Evolutionary conservation across 2,113 vertebrate genomes (phyloP).

Genomic region (Larimichthys polyactis): DNA sequence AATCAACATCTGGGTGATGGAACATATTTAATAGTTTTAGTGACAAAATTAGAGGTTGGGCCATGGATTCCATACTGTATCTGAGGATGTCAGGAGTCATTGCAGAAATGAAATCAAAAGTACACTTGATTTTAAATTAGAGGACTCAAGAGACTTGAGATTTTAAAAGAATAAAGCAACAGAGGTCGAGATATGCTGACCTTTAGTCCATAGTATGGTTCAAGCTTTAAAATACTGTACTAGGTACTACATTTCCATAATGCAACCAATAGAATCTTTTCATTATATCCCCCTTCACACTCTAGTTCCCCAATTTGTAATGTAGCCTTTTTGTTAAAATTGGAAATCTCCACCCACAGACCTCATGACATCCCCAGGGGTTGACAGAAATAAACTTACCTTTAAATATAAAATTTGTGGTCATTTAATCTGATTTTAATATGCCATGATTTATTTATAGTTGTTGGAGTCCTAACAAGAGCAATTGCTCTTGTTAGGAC

Average conservation of each 20-base stretch:
- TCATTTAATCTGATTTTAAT: constrained; percentile 21
- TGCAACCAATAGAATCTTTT: neutral
- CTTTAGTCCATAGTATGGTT: neutral
- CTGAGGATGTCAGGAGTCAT: neutral
- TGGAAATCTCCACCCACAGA: neutral
- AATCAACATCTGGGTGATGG: constrained; percentile 33
- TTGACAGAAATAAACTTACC: neutral
- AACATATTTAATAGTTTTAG: constrained; percentile 36
- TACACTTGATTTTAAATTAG: neutral
- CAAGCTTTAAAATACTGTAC: neutral
- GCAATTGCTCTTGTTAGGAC: constrained; percentile 32
- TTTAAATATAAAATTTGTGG: constrained; percentile 29
- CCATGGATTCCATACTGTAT: neutral
- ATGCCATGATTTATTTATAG: constrained; percentile 41
- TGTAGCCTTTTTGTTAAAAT: neutral
- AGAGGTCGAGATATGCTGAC: neutral
- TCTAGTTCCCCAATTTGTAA: neutral
- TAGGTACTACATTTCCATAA: neutral
- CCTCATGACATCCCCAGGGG: neutral
- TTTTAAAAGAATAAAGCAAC: neutral
- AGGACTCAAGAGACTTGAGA: neutral
- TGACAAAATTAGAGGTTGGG: neutral
- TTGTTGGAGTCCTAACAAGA: neutral
- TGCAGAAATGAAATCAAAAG: neutral
- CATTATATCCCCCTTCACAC: neutral